phyloP scores from a whole-genome alignment of 2,888 invertebrate species.

The Pristionchus exspectatus region DNA sequence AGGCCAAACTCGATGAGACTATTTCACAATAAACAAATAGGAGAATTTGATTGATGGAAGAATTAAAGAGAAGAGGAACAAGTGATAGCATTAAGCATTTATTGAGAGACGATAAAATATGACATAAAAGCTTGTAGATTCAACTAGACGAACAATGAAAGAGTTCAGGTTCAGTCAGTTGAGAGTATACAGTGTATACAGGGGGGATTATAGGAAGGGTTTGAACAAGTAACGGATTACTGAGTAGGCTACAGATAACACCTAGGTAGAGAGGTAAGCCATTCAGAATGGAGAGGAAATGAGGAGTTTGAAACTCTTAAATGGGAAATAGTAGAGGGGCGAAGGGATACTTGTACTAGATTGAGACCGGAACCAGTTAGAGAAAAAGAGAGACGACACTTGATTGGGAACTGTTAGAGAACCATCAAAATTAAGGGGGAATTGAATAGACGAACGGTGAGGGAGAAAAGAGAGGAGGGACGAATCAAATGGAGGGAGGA shows the following conservation, averaged over 20 bases:
- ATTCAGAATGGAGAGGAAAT: conserved; percentile 21
- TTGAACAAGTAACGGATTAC: conserved; percentile 1
- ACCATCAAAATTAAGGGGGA: not conserved
- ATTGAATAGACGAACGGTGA: not conserved
- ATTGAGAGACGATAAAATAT: conserved; percentile 1
- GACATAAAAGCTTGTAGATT: not conserved
- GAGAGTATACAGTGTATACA: not conserved
- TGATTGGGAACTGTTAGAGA: conserved; percentile 20
- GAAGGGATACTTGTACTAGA: conserved; percentile 1
- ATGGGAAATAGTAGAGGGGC: not conserved
- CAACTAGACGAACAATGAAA: not conserved
- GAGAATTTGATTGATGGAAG: not conserved
- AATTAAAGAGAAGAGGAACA: not conserved
- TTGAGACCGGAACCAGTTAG: not conserved
- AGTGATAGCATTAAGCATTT: not conserved
- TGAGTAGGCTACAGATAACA: not conserved
- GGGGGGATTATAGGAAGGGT: conserved; percentile 4
- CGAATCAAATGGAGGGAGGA: not conserved
- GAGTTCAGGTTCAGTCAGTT: not conserved
- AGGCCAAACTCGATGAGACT: not conserved
- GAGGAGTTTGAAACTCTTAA: conserved; percentile 15
- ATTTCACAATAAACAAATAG: conserved; percentile 15
- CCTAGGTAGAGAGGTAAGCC: not conserved
- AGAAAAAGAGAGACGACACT: not conserved
- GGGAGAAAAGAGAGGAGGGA: not conserved